These are phyloP conservation scores for Mechanitis messenoides DNA, from an alignment of 2,888 invertebrate genomes.

Conservation along the genomic window DNA sequence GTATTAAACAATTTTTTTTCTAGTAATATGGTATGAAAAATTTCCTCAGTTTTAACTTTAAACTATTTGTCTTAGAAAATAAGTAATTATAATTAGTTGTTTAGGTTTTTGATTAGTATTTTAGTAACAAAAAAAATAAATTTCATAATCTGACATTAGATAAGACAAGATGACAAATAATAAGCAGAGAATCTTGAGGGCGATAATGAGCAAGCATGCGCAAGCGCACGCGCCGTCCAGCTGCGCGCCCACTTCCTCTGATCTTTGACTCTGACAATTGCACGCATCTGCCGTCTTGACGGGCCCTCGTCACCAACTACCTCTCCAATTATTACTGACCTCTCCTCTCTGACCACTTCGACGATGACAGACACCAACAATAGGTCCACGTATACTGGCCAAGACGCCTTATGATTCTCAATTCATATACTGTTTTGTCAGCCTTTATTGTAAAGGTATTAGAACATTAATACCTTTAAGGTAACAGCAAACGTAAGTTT, in stretches of 20 bases:
- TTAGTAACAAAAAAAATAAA: too few species aligned
- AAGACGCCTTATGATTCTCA: constrained; percentile 30
- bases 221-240: constrained; percentile 54
- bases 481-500: constrained; percentile 33
- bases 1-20: too few species aligned
- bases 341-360: constrained; percentile 37
- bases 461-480: constrained; percentile 18
- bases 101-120: too few species aligned
- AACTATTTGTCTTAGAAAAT: too few species aligned
- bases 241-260: constrained; percentile 67
- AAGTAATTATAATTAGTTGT: too few species aligned
- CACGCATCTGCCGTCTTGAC: constrained; percentile 65
- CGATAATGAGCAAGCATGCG: constrained; percentile 34
- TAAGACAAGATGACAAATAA: constrained; percentile 40
- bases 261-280: constrained; percentile 73
- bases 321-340: constrained; percentile 46
- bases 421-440: constrained; percentile 31
- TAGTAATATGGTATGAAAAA: too few species aligned
- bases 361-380: constrained; percentile 24
- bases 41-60: too few species aligned
- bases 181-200: constrained; percentile 41
- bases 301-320: constrained; percentile 37
- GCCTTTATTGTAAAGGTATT: constrained; percentile 16
- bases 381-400: constrained; percentile 42
- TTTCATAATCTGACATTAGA: constrained; percentile 14